Base-by-base conservation (phyloP, 1,140 invertebrate genomes). In the Saxidomus purpurata region DNA sequence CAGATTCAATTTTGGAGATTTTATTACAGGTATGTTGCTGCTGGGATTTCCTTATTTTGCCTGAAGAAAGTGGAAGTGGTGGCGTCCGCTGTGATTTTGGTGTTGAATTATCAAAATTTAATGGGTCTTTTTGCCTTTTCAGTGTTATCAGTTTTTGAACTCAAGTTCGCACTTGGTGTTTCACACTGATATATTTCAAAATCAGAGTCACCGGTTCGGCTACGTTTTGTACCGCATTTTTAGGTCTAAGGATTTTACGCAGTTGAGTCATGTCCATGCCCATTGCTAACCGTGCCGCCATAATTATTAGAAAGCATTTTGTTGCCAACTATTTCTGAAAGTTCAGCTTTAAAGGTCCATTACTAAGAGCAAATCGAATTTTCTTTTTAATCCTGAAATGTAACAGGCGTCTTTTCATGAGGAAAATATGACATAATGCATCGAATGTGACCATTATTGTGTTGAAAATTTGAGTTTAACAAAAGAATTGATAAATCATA, bases 161-260 rank as follows among this genome's bases (percentile, higher is more conserved):
- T n/a, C n/a, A 19, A 11, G 22, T 22, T 28, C 19, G 2, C 11
- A n/a, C n/a, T n/a, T n/a, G 11, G 40, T 43, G 15, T 9, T 76
- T 4, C 43, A 1, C 40, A 49, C 34, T 76, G 40, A 43, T 76
- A n/a, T 17, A 71, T 34, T 6, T n/a, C n/a, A n/a, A 52, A 15
- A 25, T 25, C 52, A 63, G 63, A 31, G n/a, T 82, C 59, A 17
- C 59, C 80, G 38, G 15, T 67, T 67, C 80, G 63, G 2, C 80
- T 59, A 25, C 63, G 63, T 63, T 82, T 82, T n/a, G n/a, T n/a
- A n/a, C n/a, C n/a, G n/a, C n/a, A 82, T 43, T 82, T 82, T 28
- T 61, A 3, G 80, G 59, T 34, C 80, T 49, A 67, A 55, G 63
- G 25, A 63, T 82, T 38, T 25, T 55, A 4, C 80, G 49, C n/a